Percentiles rank a stretch among this genome's conserved stretches.
phyloP scores from a whole-genome alignment of 2,797 vertebrate species.

The Champsocephalus esox region DNA sequence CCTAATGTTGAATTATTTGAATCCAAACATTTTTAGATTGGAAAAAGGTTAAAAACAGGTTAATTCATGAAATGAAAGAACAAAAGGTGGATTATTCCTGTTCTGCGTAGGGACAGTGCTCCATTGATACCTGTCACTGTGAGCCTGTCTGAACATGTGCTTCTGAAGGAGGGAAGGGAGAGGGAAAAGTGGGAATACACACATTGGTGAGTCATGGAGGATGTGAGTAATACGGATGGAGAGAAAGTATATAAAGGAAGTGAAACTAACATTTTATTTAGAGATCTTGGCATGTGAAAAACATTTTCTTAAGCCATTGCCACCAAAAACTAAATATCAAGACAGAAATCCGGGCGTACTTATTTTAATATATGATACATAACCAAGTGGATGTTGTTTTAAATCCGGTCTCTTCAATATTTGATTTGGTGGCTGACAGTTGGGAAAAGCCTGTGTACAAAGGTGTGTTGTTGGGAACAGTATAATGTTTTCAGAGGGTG shows the following conservation, averaged over 20 bases:
- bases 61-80: neutral
- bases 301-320: neutral
- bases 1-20: neutral
- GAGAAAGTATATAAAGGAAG: neutral
- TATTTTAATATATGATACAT: too few species aligned
- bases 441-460: neutral
- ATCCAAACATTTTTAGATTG: neutral
- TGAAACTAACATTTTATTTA: conserved; percentile 16
- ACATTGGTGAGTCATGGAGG: neutral
- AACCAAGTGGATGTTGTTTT: neutral
- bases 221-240: neutral
- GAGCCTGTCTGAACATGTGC: neutral
- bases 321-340: neutral
- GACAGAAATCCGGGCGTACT: neutral
- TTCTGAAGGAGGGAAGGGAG: neutral
- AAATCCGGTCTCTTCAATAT: neutral
- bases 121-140: neutral
- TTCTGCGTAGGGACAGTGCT: neutral
- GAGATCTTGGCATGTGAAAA: neutral
- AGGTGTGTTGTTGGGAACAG: neutral
- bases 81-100: neutral
- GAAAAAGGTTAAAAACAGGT: neutral
- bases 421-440: neutral
- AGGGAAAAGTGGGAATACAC: too few species aligned
- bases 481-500: neutral